Evolutionary conservation across 1,140 invertebrate genomes (phyloP).

Genomic region (Brachionus rubens): DNA sequence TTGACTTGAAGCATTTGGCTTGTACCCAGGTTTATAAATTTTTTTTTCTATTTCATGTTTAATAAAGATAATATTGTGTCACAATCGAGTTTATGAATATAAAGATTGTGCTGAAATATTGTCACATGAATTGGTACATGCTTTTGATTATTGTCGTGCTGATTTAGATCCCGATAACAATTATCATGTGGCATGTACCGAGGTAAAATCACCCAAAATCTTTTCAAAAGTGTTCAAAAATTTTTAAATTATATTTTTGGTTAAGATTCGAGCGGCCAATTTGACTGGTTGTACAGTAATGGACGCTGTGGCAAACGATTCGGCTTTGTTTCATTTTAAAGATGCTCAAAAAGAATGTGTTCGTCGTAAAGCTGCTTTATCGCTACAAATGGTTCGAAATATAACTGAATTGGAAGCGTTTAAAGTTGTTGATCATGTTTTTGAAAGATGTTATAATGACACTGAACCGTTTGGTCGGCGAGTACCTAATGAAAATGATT

Average conservation of each 20-base stretch:
- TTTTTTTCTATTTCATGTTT: neutral
- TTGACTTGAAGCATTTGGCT: conserved; percentile 44
- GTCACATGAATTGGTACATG: conserved; percentile 89
- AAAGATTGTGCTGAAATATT: conserved; percentile 65
- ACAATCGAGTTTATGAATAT: conserved; percentile 44
- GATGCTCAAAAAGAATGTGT: conserved; percentile 73
- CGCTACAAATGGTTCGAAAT: conserved; percentile 75
- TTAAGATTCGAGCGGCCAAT: conserved; percentile 21
- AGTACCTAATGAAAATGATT: conserved; percentile 55
- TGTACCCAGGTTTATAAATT: conserved; percentile 45
- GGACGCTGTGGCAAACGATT: neutral
- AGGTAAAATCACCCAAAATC: conserved; percentile 67
- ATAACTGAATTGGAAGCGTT: conserved; percentile 70
- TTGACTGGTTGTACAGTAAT: neutral
- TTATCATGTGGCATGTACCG: conserved; percentile 88
- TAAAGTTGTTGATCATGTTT: conserved; percentile 78
- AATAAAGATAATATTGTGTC: conserved; percentile 47
- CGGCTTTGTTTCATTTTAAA: conserved; percentile 17
- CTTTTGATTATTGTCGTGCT: conserved; percentile 88
- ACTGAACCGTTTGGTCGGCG: conserved; percentile 84
- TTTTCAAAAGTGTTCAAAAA: neutral
- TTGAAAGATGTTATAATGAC: conserved; percentile 85
- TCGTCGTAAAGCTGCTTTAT: conserved; percentile 76
- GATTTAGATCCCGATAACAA: conserved; percentile 82
- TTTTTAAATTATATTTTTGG: neutral